Evolutionary conservation across 2,888 invertebrate species (phyloP), one percentile per base, ranked within the genome.

Genomic region (Xestia rhomboidea): DNA sequence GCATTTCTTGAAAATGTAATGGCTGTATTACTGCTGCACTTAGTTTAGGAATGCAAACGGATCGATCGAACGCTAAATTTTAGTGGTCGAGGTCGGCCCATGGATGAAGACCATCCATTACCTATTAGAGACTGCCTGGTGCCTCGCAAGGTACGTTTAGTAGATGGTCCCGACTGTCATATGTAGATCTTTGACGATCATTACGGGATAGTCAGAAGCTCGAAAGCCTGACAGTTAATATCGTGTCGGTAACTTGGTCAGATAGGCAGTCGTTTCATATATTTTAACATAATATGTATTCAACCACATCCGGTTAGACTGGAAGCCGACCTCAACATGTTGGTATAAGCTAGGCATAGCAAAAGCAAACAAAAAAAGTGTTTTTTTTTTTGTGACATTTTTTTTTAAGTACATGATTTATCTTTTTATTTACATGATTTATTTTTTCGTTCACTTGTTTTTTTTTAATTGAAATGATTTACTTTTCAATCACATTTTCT

Each of bases 1-100:
- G 79, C 83, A 76, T 79, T 82, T 72, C 83, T 64, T 68, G 3
- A 41, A 79, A 74, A 46, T 60, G 15, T 73, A 38, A 71, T 68
- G 41, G 34, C 68, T 82, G 10, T 63, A 7, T 72, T 72, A 46
- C 34, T 30, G 44, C 38, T 63, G 10, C 38, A 62, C 57, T 30
- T 24, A 1, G 1, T 41, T 77, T 41, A 15, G n/a, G 44, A 10
- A 73, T 73, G 27, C 21, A 21, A 30, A 34, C 10, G 21, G 10
- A 62, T 27, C 57, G 15, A 27, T 57, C 27, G 57, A 27, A 27
- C 57, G 57, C n/a, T 54, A 2, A 54, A 13, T n/a, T 34, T 34
- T 57, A 21, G 15, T 41, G 27, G 3, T n/a, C 13, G n/a, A 27
- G 24, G 68, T 11, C 2, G n/a, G 54, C 4, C 5, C 24, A n/a